A percentile compares a stretch with the other conserved stretches of the same genome.
These are phyloP conservation scores for Cololabis saira DNA, from an alignment of 2,113 vertebrate genomes.

Conservation along the genomic window DNA sequence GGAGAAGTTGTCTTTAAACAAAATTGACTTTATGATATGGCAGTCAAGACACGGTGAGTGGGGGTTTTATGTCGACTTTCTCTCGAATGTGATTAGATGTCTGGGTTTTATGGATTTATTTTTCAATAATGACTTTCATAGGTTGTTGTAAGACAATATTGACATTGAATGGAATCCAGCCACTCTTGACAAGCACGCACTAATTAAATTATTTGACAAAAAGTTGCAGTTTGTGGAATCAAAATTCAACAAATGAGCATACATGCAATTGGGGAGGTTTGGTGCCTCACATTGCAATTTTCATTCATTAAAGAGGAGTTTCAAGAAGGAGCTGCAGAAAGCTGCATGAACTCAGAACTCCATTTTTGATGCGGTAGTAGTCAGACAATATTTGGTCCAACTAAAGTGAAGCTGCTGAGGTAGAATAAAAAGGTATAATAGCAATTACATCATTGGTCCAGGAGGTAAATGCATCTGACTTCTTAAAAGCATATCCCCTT, in stretches of 20 bases:
- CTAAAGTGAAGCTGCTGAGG: background rate
- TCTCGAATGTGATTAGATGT: background rate
- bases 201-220: background rate
- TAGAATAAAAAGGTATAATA: background rate
- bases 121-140: background rate
- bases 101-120: background rate
- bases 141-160: slow-evolving; percentile 5
- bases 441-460: background rate
- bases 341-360: too few relatives aligned
- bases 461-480: background rate
- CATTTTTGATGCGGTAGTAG: too few relatives aligned
- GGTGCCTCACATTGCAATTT: too few relatives aligned
- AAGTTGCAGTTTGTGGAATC: background rate
- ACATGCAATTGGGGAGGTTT: too few relatives aligned
- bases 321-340: background rate
- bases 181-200: background rate
- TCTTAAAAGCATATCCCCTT: too few relatives aligned
- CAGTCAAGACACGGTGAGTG: background rate
- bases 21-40: too few relatives aligned
- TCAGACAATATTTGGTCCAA: background rate
- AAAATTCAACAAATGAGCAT: background rate
- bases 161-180: background rate
- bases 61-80: background rate
- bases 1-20: too few relatives aligned
- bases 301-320: background rate